Conservation (phyloP, 2,797 vertebrate species). For the Ceyx erithaca region DNA sequence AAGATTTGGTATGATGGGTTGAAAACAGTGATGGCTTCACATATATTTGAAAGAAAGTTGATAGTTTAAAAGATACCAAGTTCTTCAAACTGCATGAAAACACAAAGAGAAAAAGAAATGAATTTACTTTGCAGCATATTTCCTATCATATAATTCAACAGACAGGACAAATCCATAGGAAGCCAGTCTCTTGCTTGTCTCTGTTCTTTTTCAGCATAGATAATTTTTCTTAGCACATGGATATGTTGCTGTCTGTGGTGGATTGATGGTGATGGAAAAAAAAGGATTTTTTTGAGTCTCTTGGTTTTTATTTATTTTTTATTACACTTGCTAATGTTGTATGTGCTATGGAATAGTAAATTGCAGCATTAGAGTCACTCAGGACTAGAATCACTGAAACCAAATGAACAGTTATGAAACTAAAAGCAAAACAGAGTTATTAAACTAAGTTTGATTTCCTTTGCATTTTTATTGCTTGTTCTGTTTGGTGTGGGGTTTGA, state of each 20-base stretch:
- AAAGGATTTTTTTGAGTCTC: too few species aligned
- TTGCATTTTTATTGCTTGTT: background rate
- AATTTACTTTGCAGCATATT: background rate
- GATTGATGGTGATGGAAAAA: too few species aligned
- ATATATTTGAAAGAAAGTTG: background rate
- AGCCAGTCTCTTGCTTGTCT: background rate
- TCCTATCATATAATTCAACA: background rate
- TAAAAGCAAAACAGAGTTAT: background rate
- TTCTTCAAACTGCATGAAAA: background rate
- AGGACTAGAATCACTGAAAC: background rate
- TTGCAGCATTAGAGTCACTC: background rate
- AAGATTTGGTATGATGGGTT: background rate
- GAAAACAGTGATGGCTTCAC: background rate
- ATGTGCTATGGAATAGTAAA: background rate
- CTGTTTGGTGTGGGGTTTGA: too few species aligned
- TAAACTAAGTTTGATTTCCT: background rate
- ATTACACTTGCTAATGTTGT: background rate
- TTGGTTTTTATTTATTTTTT: background rate
- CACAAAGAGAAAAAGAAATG: background rate
- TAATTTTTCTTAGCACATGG: accelerated
- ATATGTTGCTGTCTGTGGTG: background rate
- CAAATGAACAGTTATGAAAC: background rate
- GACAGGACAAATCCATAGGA: background rate
- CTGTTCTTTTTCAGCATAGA: background rate
- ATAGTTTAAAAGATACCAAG: background rate